Percentiles rank a stretch among this genome's conserved stretches.
These are phyloP conservation scores for Spheniscus mendiculus DNA, from an alignment of 2,113 vertebrate species.

Conservation along the genomic window DNA sequence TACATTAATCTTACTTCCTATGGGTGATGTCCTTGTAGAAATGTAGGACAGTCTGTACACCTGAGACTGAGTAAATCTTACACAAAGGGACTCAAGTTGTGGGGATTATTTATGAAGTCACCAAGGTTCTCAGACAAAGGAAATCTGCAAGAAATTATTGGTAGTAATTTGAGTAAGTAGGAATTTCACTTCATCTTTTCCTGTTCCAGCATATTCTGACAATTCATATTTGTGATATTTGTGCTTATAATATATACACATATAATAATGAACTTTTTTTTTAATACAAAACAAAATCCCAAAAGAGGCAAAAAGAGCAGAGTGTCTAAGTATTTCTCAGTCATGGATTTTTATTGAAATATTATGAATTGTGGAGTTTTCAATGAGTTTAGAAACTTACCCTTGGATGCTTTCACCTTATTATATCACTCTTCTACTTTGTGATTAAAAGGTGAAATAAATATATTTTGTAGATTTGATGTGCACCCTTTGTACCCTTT, in stretches of 20 bases:
- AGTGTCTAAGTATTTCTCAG: neutral
- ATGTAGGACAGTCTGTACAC: neutral
- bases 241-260: neutral
- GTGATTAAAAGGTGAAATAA: neutral
- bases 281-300: neutral
- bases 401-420: neutral
- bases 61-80: neutral
- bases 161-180: neutral
- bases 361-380: neutral
- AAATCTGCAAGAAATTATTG: neutral
- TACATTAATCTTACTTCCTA: neutral
- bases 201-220: neutral
- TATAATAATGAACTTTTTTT: neutral
- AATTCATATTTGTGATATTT: neutral
- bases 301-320: rapidly evolving
- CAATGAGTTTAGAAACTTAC: neutral
- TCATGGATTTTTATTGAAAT: neutral
- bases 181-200: neutral
- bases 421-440: neutral
- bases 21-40: neutral
- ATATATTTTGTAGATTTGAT: neutral
- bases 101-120: neutral
- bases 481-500: neutral
- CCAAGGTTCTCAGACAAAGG: neutral
- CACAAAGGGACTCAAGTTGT: neutral